Evolutionary conservation across 1,140 invertebrate genomes (phyloP).

Genomic region (Formica selysi): DNA sequence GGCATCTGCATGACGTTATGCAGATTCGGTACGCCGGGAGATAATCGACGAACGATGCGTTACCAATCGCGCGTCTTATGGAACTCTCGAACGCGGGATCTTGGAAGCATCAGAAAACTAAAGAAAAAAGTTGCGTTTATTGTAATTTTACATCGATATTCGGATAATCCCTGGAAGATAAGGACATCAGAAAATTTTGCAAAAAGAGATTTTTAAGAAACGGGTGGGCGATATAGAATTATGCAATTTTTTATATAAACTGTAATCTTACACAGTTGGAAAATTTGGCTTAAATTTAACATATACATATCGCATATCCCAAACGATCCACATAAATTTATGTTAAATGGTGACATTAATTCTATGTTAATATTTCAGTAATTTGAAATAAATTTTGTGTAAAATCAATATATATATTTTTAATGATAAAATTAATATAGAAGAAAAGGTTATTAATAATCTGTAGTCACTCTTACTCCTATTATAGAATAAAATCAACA

Average conservation of each 20-base stretch:
- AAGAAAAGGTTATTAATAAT: too few species aligned
- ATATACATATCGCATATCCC: too few species aligned
- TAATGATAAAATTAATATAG: too few species aligned
- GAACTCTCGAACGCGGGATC: background rate
- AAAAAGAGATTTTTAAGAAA: background rate
- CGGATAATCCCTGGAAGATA: background rate
- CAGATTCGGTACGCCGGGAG: constrained; percentile 53
- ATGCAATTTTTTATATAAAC: background rate
- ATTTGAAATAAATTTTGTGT: too few species aligned
- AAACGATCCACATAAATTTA: too few species aligned
- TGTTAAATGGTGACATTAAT: too few species aligned
- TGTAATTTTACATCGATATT: background rate
- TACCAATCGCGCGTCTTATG: constrained; percentile 39
- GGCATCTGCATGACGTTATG: constrained; percentile 56
- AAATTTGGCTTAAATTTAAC: too few species aligned
- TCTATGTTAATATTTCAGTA: too few species aligned
- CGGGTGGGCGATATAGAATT: background rate
- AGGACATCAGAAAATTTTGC: background rate
- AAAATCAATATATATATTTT: too few species aligned
- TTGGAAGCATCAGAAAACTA: background rate
- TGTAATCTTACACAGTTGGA: too few species aligned
- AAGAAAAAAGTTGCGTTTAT: background rate
- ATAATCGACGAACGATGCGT: constrained; percentile 54
- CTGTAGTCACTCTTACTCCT: too few species aligned
- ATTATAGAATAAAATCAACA: too few species aligned